Evolutionary conservation across 2,888 invertebrate species (phyloP).

Genomic region (Corbicula japonica): DNA sequence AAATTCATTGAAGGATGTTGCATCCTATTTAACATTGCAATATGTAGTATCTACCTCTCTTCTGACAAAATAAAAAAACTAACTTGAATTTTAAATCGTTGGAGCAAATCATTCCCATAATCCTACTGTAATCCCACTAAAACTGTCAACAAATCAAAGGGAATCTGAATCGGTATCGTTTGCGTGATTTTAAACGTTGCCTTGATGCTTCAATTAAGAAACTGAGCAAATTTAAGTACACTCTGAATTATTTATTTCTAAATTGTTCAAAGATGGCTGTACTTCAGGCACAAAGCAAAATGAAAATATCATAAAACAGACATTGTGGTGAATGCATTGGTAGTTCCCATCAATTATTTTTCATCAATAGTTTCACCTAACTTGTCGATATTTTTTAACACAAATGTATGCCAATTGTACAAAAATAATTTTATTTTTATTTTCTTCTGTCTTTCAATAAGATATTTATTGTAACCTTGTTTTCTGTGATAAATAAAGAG

Average conservation of each 20-base stretch:
- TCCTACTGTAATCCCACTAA: slow-evolving; percentile 5
- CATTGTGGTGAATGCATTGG: no score
- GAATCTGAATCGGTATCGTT: slow-evolving; percentile 13
- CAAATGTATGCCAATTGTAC: no score
- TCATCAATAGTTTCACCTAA: no score
- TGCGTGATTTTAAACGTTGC: slow-evolving; percentile 13
- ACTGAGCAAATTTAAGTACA: not conserved
- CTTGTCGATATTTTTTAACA: no score
- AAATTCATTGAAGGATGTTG: slow-evolving; percentile 1
- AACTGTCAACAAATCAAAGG: slow-evolving; percentile 12
- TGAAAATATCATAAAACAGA: no score
- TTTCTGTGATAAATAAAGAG: no score
- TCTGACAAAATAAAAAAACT: not conserved
- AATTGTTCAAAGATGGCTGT: not conserved
- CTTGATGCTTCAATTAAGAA: not conserved
- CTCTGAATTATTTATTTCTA: slow-evolving; percentile 16
- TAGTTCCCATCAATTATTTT: no score
- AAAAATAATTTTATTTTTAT: no score
- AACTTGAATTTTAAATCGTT: no score
- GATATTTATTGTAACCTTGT: no score
- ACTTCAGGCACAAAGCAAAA: no score
- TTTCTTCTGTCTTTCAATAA: no score
- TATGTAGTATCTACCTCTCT: not conserved
- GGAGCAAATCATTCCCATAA: slow-evolving; percentile 25
- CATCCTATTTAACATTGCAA: not conserved